Percentiles rank a stretch among this genome's conserved stretches.
These are phyloP conservation scores for Melieria picta DNA, from an alignment of 2,888 invertebrate genomes.

Conservation along the genomic window DNA sequence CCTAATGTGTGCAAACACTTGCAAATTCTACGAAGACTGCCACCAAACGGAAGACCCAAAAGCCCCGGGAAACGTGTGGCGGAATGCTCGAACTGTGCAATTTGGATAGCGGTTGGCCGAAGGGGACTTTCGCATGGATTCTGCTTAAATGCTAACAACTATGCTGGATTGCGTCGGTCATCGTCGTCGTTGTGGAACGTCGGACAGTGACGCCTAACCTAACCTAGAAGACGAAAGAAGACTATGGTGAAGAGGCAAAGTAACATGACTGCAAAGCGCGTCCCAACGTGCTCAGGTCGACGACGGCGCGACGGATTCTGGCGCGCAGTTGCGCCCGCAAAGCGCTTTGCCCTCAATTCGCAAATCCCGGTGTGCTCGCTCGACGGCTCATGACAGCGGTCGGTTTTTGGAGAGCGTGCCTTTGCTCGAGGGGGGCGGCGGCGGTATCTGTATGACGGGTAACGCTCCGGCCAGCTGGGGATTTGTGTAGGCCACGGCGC, in stretches of 20 bases:
- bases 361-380: background rate
- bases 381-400: constrained; percentile 51
- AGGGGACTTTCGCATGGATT: too few relatives aligned
- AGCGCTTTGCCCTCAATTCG: background rate
- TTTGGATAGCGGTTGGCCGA: too few relatives aligned
- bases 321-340: too few relatives aligned
- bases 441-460: constrained; percentile 60
- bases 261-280: constrained; percentile 1
- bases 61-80: constrained; percentile 26
- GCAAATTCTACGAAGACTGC: constrained; percentile 27
- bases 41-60: constrained; percentile 37
- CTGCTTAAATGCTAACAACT: too few relatives aligned
- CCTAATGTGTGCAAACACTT: constrained; percentile 13
- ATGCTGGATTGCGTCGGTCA: too few relatives aligned
- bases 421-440: constrained; percentile 50
- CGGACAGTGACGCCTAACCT: too few relatives aligned
- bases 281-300: background rate
- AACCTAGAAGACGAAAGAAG: constrained; percentile 31
- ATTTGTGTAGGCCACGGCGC: constrained; percentile 64
- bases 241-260: constrained; percentile 25
- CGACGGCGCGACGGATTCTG: too few relatives aligned
- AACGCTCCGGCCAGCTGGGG: constrained; percentile 58
- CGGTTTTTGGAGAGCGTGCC: constrained; percentile 63
- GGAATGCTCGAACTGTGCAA: constrained; percentile 11
- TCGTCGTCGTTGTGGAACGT: too few relatives aligned